These are phyloP conservation scores for Macrostomum lignano DNA, from an alignment of 1,140 invertebrate genomes.

Conservation along the genomic window DNA sequence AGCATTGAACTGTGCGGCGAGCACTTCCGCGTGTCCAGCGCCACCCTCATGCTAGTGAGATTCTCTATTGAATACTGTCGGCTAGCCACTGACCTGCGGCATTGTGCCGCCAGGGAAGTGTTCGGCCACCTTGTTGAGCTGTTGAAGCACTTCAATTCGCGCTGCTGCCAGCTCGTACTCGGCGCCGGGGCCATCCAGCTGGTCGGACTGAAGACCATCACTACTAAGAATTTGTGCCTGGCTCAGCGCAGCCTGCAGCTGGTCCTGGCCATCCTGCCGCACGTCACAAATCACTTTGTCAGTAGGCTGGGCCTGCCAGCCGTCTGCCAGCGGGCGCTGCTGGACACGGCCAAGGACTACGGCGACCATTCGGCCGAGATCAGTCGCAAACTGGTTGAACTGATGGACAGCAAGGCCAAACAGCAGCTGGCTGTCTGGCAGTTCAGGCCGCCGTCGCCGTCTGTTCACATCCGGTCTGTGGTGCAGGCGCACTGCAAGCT, in stretches of 20 bases:
- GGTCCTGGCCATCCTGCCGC: constrained; percentile 33
- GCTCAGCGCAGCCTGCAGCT: constrained; percentile 52
- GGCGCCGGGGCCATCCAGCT: constrained; percentile 74
- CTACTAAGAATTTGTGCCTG: constrained; percentile 64
- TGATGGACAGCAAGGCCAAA: constrained; percentile 51
- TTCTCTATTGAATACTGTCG: constrained; percentile 1
- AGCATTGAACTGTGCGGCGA: too few species aligned
- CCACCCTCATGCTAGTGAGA: neutral
- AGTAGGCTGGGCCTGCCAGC: constrained; percentile 13
- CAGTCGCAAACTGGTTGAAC: constrained; percentile 55
- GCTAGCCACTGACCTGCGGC: neutral
- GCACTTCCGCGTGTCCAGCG: neutral
- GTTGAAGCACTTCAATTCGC: constrained; percentile 54
- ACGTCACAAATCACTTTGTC: constrained; percentile 28
- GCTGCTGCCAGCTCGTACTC: constrained; percentile 65
- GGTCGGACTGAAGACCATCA: constrained; percentile 78
- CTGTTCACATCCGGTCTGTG: constrained; percentile 54
- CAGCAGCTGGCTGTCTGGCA: constrained; percentile 29
- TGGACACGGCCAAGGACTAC: constrained; percentile 41
- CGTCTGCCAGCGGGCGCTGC: constrained; percentile 1
- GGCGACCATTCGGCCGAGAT: constrained; percentile 63
- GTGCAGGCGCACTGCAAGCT: constrained; percentile 56
- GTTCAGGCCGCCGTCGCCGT: constrained; percentile 61
- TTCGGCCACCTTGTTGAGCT: constrained; percentile 8
- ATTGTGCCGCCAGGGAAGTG: neutral